phyloP scores from a whole-genome alignment of 2,888 invertebrate genomes.

The Diadegma fenestrale region DNA sequence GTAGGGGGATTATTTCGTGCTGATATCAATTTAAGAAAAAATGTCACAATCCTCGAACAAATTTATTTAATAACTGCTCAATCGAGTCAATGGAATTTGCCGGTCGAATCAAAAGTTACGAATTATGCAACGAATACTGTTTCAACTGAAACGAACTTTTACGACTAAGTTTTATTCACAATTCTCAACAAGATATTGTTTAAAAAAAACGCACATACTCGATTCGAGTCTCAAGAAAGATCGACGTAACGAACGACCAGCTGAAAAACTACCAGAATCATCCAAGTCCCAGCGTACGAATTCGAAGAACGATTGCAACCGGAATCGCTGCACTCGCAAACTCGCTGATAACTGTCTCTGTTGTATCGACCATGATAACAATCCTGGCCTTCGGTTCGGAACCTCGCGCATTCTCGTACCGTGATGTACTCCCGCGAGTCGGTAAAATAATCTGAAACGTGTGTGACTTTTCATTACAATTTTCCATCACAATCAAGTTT shows the following conservation, averaged over 20 bases:
- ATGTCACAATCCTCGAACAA: slow-evolving; percentile 24
- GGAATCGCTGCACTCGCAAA: slow-evolving; percentile 76
- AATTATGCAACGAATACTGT: neutral
- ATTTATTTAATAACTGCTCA: neutral
- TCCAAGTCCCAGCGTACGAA: slow-evolving; percentile 49
- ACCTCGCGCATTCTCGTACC: slow-evolving; percentile 76
- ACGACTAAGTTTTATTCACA: slow-evolving; percentile 45
- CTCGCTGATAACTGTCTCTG: slow-evolving; percentile 76
- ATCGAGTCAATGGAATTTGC: neutral
- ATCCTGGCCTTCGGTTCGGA: slow-evolving; percentile 64
- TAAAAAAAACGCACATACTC: neutral
- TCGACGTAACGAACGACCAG: slow-evolving; percentile 27
- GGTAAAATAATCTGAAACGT: slow-evolving; percentile 76
- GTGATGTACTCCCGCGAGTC: slow-evolving; percentile 70
- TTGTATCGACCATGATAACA: slow-evolving; percentile 77
- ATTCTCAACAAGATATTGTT: slow-evolving; percentile 21
- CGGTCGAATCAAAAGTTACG: neutral
- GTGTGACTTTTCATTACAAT: neutral
- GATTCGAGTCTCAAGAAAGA: slow-evolving; percentile 7
- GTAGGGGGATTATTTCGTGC: slow-evolving; percentile 23
- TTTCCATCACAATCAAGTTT: no score
- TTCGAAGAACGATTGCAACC: slow-evolving; percentile 75
- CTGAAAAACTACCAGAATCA: slow-evolving; percentile 29
- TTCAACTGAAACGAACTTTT: neutral
- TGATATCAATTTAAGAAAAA: slow-evolving; percentile 29